Conservation (phyloP, 2,113 vertebrate species). For the Hylia prasina region DNA sequence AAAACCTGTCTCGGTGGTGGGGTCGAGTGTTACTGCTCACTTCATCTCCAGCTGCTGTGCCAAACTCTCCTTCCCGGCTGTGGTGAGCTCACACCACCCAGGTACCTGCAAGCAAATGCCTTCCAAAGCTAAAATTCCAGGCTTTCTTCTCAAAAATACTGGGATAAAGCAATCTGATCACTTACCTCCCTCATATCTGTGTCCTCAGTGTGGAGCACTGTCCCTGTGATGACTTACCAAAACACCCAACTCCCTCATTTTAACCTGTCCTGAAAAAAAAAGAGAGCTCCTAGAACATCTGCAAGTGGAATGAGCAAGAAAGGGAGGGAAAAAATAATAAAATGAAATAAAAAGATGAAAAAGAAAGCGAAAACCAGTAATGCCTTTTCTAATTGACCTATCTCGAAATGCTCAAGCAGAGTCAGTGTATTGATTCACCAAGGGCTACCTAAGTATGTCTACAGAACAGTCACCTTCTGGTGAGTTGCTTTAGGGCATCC, state of each 20-base stretch:
- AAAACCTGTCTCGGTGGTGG: neutral
- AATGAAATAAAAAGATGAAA: too few relatives aligned
- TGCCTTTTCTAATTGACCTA: neutral
- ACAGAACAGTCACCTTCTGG: neutral
- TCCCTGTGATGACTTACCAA: neutral
- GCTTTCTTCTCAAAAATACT: neutral
- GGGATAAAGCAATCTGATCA: neutral
- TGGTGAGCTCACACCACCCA: neutral
- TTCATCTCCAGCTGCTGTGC: neutral
- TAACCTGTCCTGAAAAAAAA: neutral
- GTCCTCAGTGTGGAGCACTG: accelerated
- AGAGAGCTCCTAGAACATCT: neutral
- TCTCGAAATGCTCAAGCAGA: neutral
- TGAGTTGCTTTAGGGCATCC: neutral
- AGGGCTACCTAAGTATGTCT: neutral
- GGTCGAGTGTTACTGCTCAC: neutral
- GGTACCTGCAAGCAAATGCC: neutral
- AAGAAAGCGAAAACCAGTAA: neutral
- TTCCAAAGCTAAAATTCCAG: neutral
- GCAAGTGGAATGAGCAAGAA: neutral
- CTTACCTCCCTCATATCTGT: neutral
- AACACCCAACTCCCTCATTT: neutral
- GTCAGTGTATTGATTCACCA: neutral
- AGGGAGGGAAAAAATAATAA: too few relatives aligned
- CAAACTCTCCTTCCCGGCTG: neutral